Conservation (phyloP, 1,140 invertebrate species). For the Orussus abietinus region DNA sequence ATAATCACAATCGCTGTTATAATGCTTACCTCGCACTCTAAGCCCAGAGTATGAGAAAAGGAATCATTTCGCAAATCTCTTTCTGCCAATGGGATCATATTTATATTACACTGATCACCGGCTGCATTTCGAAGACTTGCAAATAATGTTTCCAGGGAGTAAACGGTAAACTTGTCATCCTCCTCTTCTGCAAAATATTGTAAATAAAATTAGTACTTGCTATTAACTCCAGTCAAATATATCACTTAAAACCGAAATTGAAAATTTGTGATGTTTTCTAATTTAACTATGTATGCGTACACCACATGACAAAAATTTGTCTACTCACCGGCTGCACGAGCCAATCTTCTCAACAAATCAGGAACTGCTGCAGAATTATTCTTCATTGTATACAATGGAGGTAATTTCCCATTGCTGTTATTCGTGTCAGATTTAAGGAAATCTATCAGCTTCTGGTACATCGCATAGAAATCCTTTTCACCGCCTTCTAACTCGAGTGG, state of each 20-base stretch:
- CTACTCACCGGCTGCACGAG: constrained; percentile 33
- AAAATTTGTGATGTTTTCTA: background rate
- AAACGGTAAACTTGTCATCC: constrained; percentile 48
- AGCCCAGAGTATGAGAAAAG: constrained; percentile 45
- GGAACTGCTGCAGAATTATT: constrained; percentile 12
- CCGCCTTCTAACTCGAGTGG: constrained; percentile 36
- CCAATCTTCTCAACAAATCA: constrained; percentile 46
- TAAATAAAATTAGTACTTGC: constrained; percentile 10
- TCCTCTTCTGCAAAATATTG: constrained; percentile 15
- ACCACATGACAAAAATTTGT: background rate
- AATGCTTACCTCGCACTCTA: constrained; percentile 52
- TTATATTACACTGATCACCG: constrained; percentile 15
- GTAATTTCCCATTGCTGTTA: constrained; percentile 26
- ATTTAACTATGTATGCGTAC: background rate
- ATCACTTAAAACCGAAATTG: background rate
- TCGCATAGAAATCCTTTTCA: constrained; percentile 26
- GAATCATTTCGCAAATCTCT: constrained; percentile 52
- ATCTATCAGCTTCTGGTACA: constrained; percentile 41
- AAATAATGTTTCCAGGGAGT: constrained; percentile 55
- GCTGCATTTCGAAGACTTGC: constrained; percentile 46
- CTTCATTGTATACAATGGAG: constrained; percentile 51
- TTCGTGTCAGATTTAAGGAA: constrained; percentile 37
- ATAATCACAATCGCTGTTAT: constrained; percentile 14
- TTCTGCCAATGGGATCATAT: constrained; percentile 44
- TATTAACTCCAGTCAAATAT: background rate